phyloP scores from a whole-genome alignment of 2,888 invertebrate species.

The Pycnomerus fuliginosus region DNA sequence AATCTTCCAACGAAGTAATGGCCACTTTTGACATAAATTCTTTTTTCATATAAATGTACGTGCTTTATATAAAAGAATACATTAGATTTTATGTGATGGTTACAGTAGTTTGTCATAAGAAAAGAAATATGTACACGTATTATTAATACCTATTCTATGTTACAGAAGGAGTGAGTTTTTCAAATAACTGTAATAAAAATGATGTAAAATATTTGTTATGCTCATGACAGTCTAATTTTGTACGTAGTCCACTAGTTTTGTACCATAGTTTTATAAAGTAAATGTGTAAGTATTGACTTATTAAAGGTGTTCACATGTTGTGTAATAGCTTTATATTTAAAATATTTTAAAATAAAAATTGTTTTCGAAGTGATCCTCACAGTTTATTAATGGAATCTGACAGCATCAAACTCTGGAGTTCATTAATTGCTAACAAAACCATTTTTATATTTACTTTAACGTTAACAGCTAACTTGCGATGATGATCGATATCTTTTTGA shows the following conservation, averaged over 20 bases:
- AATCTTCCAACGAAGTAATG: conserved; percentile 12
- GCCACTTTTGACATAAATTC: conserved; percentile 20
- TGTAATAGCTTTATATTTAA: conserved; percentile 46
- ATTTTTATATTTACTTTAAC: conserved; percentile 52
- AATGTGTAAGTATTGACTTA: conserved; percentile 38
- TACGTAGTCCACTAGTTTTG: conserved; percentile 61
- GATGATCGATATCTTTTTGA: conserved; percentile 47
- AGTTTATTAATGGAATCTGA: conserved; percentile 3
- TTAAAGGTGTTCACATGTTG: conserved; percentile 46
- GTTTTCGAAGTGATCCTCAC: conserved; percentile 29
- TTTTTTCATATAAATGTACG: conserved; percentile 28
- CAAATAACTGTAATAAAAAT: conserved; percentile 30
- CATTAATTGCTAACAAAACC: conserved; percentile 48
- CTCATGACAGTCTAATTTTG: conserved; percentile 54
- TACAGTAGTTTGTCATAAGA: conserved; percentile 25
- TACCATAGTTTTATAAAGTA: conserved; percentile 60
- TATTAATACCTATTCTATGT: conserved; percentile 35
- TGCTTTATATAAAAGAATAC: conserved; percentile 25
- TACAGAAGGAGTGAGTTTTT: conserved; percentile 39
- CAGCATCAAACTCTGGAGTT: conserved; percentile 36
- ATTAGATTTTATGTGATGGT: conserved; percentile 16
- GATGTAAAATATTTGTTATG: conserved; percentile 47
- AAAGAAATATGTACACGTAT: too few species aligned
- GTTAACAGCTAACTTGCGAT: conserved; percentile 46
- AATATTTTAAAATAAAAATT: conserved; percentile 47